Evolutionary conservation across 2,888 invertebrate genomes (phyloP).

Genomic region (Mechanitis mazaeus): DNA sequence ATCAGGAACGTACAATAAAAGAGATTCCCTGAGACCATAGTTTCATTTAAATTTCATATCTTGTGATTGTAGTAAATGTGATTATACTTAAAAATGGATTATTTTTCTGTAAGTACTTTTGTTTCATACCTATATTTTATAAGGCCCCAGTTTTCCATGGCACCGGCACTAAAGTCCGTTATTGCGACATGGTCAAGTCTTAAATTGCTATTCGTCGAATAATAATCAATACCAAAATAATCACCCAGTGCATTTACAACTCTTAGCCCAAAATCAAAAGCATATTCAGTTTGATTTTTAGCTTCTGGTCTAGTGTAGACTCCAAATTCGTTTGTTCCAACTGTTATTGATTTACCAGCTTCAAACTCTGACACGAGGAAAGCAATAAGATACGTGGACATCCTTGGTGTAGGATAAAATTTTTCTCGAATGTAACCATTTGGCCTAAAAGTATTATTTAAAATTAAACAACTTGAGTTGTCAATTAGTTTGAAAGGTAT

Average conservation of each 20-base stretch:
- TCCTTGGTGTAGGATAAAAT: constrained; percentile 78
- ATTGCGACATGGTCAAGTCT: constrained; percentile 92
- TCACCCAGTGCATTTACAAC: constrained; percentile 69
- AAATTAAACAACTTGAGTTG: not conserved
- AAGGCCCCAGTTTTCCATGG: constrained; percentile 96
- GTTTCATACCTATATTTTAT: constrained; percentile 82
- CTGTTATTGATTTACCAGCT: constrained; percentile 41
- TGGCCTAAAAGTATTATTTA: constrained; percentile 38
- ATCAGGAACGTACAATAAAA: constrained; percentile 63
- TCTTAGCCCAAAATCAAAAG: constrained; percentile 76
- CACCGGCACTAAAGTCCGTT: constrained; percentile 88
- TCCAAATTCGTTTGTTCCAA: constrained; percentile 62
- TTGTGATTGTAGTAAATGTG: not conserved
- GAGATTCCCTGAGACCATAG: constrained; percentile 50
- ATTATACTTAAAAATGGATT: not conserved
- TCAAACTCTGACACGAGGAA: constrained; percentile 86
- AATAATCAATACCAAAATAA: constrained; percentile 78
- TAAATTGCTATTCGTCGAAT: constrained; percentile 71
- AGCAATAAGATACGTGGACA: constrained; percentile 91
- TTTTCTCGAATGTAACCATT: constrained; percentile 80
- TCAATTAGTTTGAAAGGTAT: too few relatives aligned
- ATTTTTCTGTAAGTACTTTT: not conserved
- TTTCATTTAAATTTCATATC: not conserved
- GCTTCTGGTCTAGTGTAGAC: constrained; percentile 83
- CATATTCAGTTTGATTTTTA: constrained; percentile 80